Conservation (phyloP, 2,113 vertebrate species). For the Phyllostomus discolor region DNA sequence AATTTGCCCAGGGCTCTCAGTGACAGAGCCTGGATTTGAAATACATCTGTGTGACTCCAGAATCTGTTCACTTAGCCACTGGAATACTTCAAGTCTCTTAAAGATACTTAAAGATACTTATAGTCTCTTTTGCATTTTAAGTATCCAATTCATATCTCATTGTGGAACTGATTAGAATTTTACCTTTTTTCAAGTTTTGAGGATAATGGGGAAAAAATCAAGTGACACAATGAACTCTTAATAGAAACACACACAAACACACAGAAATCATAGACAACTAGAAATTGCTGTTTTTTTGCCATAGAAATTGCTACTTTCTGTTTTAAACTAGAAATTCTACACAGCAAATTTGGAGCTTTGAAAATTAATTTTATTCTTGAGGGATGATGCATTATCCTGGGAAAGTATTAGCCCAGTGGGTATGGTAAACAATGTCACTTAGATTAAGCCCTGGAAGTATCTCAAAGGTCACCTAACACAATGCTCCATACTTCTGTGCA, state of each 20-base stretch:
- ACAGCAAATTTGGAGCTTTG: not conserved
- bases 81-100: too few species aligned
- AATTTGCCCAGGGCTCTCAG: not conserved
- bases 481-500: not conserved
- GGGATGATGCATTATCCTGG: not conserved
- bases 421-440: not conserved
- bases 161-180: constrained; percentile 2
- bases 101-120: not conserved
- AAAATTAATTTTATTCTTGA: constrained; percentile 34
- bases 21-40: not conserved
- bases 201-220: not conserved
- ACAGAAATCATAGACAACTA: not conserved
- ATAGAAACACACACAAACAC: not conserved
- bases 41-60: not conserved
- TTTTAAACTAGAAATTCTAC: not conserved
- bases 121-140: not conserved
- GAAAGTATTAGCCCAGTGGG: not conserved
- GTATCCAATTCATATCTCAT: not conserved
- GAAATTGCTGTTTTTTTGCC: not conserved
- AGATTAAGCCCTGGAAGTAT: constrained; percentile 24
- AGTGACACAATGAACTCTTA: not conserved
- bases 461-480: not conserved
- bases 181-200: not conserved
- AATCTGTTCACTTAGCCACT: not conserved
- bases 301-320: not conserved